Conservation (phyloP, 2,113 vertebrate species). For the Sapayoa aenigma region DNA sequence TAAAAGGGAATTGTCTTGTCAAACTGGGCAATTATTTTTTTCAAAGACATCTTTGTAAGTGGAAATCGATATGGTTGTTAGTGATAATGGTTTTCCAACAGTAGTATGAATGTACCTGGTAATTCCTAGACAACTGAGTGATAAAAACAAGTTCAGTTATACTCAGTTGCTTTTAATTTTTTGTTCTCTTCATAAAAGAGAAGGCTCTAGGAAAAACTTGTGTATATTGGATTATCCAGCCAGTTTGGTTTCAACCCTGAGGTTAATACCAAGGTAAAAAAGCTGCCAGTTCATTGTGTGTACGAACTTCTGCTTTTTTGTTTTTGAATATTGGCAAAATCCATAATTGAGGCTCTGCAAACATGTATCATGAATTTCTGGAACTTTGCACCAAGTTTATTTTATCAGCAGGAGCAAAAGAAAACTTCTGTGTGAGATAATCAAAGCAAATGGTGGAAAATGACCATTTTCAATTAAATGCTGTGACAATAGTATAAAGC, state of each 20-base stretch:
- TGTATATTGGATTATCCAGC: neutral
- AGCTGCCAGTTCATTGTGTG: neutral
- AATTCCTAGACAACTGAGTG: conserved; percentile 33
- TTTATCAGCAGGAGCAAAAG: neutral
- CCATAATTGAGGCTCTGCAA: neutral
- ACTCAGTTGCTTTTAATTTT: neutral
- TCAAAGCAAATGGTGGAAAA: neutral
- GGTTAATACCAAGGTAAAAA: neutral
- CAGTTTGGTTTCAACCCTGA: neutral
- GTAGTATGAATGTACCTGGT: conserved; percentile 7
- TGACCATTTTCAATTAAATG: neutral
- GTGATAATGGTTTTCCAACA: conserved; percentile 25
- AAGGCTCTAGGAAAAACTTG: neutral
- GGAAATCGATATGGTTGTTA: conserved; percentile 32
- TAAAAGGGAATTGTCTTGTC: conserved; percentile 17
- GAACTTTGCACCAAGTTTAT: neutral
- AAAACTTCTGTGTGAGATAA: neutral
- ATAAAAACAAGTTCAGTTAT: conserved; percentile 14
- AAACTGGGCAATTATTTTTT: neutral
- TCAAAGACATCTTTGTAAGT: conserved; percentile 17
- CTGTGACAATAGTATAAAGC: neutral
- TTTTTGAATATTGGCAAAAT: neutral
- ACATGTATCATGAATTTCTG: neutral
- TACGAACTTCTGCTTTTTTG: neutral
- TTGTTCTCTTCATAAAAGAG: neutral